Evolutionary conservation across 2,797 vertebrate species (phyloP), one percentile per base, ranked within the genome.

Genomic region (Pangasius sanitwongsei): DNA sequence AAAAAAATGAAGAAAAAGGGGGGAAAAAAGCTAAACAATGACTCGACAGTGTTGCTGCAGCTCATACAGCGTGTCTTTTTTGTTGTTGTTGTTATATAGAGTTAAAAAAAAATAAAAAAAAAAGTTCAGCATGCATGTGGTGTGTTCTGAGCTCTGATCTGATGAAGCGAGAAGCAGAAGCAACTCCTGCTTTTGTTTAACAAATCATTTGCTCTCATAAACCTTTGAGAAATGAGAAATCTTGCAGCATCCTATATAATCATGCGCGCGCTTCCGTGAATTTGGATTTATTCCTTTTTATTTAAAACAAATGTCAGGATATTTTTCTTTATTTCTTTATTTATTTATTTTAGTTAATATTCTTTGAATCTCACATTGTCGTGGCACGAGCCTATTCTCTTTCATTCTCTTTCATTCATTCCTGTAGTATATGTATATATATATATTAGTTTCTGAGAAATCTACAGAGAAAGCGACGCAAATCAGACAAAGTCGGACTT

Each of bases 171-270:
- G 18, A 59, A 85, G 61, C 63, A 53, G 44, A 23, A 34, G 63
- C 63, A 34, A 55, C 65, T 84, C 69, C 44, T 69, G 63, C 2
- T 85, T 85, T 25, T 85, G 63, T 55, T 85, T 69, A 55, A 70
- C 9, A 70, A 69, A 69, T 55, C n/a, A 69, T 55, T 69, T 70
- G 44, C 34, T 70, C 63, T 69, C 16, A 69, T 53, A 34, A 69
- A 69, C 83, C 12, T 34, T 12, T 63, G 12, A 37, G 37, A 37
- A 59, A 5, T 2, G 34, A 61, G 12, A 41, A 61, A 23, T 59
- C 15, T n/a, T 28, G 59, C 59, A 53, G 63, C 44, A 6, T 12
- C 44, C 8, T 6, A n/a, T 31, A 23, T 18, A 11, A 28, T 28
- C 0, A 48, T 1, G 4, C 34, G 11, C 59, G 41, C 28, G 61